A percentile compares a stretch with the other conserved stretches of the same genome.
Evolutionary conservation across 2,888 invertebrate species (phyloP).

Genomic region (Orchestes rusci): DNA sequence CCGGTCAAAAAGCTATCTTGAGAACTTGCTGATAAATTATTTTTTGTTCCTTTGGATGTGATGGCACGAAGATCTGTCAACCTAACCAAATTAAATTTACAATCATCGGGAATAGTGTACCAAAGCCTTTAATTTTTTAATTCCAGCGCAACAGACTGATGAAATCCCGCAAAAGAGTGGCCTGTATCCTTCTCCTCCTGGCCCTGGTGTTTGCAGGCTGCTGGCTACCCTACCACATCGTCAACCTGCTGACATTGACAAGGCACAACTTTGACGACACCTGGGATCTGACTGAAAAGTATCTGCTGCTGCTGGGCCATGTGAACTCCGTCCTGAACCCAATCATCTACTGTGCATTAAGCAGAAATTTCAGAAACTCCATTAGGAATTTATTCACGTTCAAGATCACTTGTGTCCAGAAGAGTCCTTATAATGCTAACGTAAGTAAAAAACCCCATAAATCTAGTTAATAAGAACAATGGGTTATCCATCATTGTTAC

Average conservation of each 20-base stretch:
- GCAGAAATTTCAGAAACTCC: conserved; percentile 62
- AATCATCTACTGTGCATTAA: conserved; percentile 68
- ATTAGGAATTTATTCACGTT: conserved; percentile 50
- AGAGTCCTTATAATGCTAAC: conserved; percentile 11
- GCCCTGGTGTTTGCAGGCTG: conserved; percentile 69
- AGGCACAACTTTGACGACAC: conserved; percentile 28
- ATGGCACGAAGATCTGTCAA: too few relatives aligned
- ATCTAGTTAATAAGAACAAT: too few relatives aligned
- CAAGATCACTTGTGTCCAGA: conserved; percentile 34
- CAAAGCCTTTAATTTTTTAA: too few relatives aligned
- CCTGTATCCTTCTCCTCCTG: conserved; percentile 65
- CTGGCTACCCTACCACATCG: conserved; percentile 71
- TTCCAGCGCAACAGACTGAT: conserved; percentile 55
- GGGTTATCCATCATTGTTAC: too few relatives aligned
- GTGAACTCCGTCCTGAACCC: conserved; percentile 73
- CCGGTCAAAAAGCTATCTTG: too few relatives aligned
- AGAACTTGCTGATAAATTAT: too few relatives aligned
- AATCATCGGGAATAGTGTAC: too few relatives aligned
- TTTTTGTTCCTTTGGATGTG: too few relatives aligned
- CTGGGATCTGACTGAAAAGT: conserved; percentile 47
- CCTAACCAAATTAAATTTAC: too few relatives aligned
- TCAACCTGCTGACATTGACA: conserved; percentile 55
- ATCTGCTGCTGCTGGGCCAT: conserved; percentile 65
- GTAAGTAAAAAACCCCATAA: too few relatives aligned
- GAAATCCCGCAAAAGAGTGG: conserved; percentile 64